Evolutionary conservation across 2,113 vertebrate species (phyloP), one percentile per base, ranked within the genome.

Genomic region (Toxostoma redivivum): DNA sequence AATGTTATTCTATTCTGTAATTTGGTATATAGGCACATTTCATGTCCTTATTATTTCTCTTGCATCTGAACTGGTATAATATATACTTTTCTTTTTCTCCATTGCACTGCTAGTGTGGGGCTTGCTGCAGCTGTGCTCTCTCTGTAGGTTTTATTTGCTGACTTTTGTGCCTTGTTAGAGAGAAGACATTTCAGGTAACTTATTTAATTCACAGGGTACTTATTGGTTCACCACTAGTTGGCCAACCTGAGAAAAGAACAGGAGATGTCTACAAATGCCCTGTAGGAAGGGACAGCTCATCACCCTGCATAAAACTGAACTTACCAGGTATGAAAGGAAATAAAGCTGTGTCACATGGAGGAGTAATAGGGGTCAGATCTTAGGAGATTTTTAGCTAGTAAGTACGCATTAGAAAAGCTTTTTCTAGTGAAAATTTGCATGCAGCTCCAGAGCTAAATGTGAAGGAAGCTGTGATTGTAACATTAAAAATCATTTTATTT

Each of bases 231-330:
- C 99, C 99, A 0, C 95, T 99, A 90, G 98, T 98, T 77, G 99
- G 99, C 42, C 99, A 99, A 67, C 99, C 99, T 38, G 92, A 97
- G 21, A 98, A 98, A 89, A 98, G 98, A 96, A 99, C 99, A 18
- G 99, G 99, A 42, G 99, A 99, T 78, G 99, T 99, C 54, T 99
- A 99, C 95, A 99, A 99, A 95, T 99, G 99, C 86, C 98, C 98
- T 8, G 98, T 99, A 30, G 98, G 98, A 42, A 97, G 57, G 66
- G 88, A 82, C 31, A 81, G 50, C 71, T 92, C 97, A 54, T 98
- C 91, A 35, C 90, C 93, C 20, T 99, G 99, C 64, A 71, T 97
- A 66, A 99, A 99, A 95, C 97, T 99, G 93, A 97, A 99, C 19
- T 96, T 99, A 57, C 98, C 99, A 91, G 98, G 99, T 99, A 98